Evolutionary conservation across 2,888 invertebrate genomes (phyloP).

Genomic region (Agonopterix arenella): DNA sequence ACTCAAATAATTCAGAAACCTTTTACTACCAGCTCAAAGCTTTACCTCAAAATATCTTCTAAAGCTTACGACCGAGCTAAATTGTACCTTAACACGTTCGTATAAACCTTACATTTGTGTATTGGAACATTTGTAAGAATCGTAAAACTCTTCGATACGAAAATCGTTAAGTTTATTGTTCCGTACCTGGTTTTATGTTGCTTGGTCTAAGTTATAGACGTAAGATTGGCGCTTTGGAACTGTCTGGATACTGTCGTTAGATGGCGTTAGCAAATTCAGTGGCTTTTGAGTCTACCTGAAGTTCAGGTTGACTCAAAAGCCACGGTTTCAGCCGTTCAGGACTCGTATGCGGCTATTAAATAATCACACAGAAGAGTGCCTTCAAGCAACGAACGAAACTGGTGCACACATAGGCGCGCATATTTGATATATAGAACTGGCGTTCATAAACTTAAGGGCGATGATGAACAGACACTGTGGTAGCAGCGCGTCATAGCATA

Average conservation of each 20-base stretch:
- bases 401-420: too few species aligned
- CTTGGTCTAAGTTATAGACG: not conserved
- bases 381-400: too few species aligned
- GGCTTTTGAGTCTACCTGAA: too few species aligned
- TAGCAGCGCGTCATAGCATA: too few species aligned
- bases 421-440: too few species aligned
- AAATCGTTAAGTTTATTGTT: conserved; percentile 36
- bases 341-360: too few species aligned
- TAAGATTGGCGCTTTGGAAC: not conserved
- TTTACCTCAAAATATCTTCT: not conserved
- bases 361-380: too few species aligned
- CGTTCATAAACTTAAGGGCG: too few species aligned
- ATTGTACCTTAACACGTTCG: conserved; percentile 26
- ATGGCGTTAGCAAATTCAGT: too few species aligned
- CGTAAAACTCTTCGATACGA: conserved; percentile 29
- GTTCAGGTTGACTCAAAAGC: too few species aligned
- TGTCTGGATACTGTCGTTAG: not conserved
- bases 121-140: conserved; percentile 16
- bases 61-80: conserved; percentile 12
- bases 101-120: conserved; percentile 27
- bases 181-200: conserved; percentile 6
- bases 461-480: too few species aligned
- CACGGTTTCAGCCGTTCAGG: too few species aligned
- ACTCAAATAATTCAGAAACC: conserved; percentile 1
- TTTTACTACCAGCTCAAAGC: not conserved